Percentiles rank a stretch among this genome's conserved stretches.
phyloP scores from a whole-genome alignment of 2,113 vertebrate species.

The Hippocampus zosterae region DNA sequence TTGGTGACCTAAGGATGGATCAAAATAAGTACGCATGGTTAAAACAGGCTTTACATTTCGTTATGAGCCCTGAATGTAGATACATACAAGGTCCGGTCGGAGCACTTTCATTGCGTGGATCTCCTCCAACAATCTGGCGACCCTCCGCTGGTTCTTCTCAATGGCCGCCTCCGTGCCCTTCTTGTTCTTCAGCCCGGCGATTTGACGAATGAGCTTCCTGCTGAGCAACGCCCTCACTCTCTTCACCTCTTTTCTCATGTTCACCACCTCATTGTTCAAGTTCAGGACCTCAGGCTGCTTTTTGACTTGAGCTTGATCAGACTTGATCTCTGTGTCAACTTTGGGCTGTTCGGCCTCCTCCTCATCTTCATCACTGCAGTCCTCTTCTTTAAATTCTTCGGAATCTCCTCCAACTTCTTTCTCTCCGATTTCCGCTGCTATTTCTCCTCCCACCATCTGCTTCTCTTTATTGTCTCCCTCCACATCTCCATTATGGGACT shows the following conservation, averaged over 20 bases:
- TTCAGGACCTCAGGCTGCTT: constrained; percentile 54
- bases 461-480: neutral
- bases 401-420: neutral
- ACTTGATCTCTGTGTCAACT: neutral
- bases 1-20: constrained; percentile 76
- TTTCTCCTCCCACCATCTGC: neutral
- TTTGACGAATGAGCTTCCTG: constrained; percentile 84
- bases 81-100: constrained; percentile 69
- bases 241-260: constrained; percentile 94
- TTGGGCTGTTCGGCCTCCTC: neutral
- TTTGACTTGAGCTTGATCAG: constrained; percentile 5
- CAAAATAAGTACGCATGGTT: neutral
- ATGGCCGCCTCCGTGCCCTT: constrained; percentile 80
- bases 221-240: constrained; percentile 82
- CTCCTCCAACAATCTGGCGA: constrained; percentile 83
- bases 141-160: constrained; percentile 83
- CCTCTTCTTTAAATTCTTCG: neutral
- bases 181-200: constrained; percentile 80
- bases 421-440: neutral
- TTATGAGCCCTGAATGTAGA: neutral
- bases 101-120: constrained; percentile 85
- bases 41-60: neutral
- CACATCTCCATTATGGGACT: neutral
- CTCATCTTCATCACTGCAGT: neutral
- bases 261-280: constrained; percentile 85